A percentile compares a stretch with the other conserved stretches of the same genome.
Conservation (phyloP, 53 echinoderm and acorn worm species). For the Hippasteria phrygiana region DNA sequence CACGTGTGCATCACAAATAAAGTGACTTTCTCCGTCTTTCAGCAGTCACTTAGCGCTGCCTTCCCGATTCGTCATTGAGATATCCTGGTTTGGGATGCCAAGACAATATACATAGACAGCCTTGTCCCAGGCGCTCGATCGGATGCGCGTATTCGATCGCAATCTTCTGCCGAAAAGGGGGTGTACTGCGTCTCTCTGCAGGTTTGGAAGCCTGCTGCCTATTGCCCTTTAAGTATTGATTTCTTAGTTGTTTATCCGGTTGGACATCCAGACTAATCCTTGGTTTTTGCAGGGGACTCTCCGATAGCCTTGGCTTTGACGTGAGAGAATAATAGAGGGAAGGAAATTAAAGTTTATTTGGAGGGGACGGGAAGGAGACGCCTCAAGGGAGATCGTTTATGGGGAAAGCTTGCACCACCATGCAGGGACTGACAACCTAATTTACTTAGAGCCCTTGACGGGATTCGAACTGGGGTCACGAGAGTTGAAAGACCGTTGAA, state of each 20-base stretch:
- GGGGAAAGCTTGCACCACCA: neutral
- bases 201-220: neutral
- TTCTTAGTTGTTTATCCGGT: too few relatives aligned
- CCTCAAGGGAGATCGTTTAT: neutral
- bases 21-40: neutral
- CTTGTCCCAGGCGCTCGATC: neutral
- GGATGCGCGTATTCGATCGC: neutral
- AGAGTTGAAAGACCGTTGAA: neutral
- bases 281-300: neutral
- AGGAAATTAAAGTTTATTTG: too few relatives aligned
- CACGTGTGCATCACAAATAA: neutral
- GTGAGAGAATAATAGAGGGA: neutral
- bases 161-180: neutral
- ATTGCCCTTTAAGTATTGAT: neutral
- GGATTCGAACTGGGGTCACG: neutral
- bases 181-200: neutral
- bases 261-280: too few relatives aligned
- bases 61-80: constrained; percentile 28
- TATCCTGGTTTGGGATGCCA: constrained; percentile 3
- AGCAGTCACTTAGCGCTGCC: neutral
- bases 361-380: neutral
- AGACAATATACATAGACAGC: neutral
- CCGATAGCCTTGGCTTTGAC: too few relatives aligned
- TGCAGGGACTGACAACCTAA: neutral
- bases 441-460: neutral